These are phyloP conservation scores for Syndactyla subalaris DNA, from an alignment of 2,797 vertebrate genomes.

Conservation along the genomic window DNA sequence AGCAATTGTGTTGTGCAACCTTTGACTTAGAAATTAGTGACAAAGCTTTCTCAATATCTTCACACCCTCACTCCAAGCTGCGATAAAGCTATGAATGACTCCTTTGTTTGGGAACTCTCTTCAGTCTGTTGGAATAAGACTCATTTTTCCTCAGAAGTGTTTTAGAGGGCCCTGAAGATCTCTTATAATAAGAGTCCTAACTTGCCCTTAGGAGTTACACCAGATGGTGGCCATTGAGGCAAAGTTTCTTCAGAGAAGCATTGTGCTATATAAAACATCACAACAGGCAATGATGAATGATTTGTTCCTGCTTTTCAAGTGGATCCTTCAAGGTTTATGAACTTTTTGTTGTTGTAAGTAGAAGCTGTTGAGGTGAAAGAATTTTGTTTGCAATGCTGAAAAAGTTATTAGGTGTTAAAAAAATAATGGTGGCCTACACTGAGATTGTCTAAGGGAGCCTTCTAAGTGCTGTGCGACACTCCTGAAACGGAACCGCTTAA, in stretches of 20 bases:
- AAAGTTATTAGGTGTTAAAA: background rate
- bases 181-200: background rate
- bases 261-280: background rate
- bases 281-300: background rate
- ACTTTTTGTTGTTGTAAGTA: background rate
- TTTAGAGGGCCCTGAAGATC: background rate
- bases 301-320: background rate
- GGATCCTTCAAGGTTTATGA: background rate
- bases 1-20: conserved; percentile 7
- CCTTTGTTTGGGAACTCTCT: conserved; percentile 5
- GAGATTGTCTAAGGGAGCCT: background rate
- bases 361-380: background rate
- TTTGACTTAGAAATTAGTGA: conserved; percentile 30
- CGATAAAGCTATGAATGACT: conserved; percentile 8
- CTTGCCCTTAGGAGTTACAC: background rate
- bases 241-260: background rate
- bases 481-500: background rate
- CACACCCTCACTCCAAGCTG: conserved; percentile 2
- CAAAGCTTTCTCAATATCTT: conserved; percentile 37
- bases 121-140: background rate
- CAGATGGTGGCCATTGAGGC: background rate
- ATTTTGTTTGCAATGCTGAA: background rate
- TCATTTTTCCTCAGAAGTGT: background rate
- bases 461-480: background rate
- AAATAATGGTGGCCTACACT: background rate